phyloP scores from a whole-genome alignment of 2,113 vertebrate species.

The Melanotaenia duboulayi region DNA sequence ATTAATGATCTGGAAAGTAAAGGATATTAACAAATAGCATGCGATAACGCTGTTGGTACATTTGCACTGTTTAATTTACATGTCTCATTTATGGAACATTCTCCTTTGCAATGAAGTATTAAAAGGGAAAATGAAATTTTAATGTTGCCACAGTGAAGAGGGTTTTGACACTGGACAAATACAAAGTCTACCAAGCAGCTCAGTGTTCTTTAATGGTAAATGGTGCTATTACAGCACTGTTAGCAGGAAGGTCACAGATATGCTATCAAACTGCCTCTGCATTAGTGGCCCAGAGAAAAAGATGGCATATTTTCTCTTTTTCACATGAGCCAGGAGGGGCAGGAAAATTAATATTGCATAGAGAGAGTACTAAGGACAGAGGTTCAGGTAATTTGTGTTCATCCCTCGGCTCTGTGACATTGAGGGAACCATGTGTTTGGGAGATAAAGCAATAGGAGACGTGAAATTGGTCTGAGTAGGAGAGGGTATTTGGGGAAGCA shows the following conservation, averaged over 20 bases:
- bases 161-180: constrained; percentile 11
- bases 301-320: constrained; percentile 22
- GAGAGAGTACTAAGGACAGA: constrained; percentile 31
- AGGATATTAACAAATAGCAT: constrained; percentile 55
- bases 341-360: constrained; percentile 20
- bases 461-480: constrained; percentile 23
- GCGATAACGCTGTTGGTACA: constrained; percentile 21
- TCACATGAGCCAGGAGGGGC: constrained; percentile 26
- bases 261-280: constrained; percentile 9
- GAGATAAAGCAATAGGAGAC: constrained; percentile 42
- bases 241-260: constrained; percentile 34
- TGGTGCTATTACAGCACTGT: constrained; percentile 29
- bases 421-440: constrained; percentile 33
- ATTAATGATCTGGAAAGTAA: constrained; percentile 69
- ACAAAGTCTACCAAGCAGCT: background rate
- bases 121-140: constrained; percentile 5
- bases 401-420: constrained; percentile 19
- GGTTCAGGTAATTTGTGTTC: constrained; percentile 29
- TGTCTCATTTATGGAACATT: constrained; percentile 33
- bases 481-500: constrained; percentile 16
- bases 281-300: constrained; percentile 24
- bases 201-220: constrained; percentile 18
- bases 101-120: constrained; percentile 30
- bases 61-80: constrained; percentile 33
- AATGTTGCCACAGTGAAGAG: background rate